Evolutionary conservation across 1,140 invertebrate species (phyloP).

Genomic region (Zaprionus gabonicus): DNA sequence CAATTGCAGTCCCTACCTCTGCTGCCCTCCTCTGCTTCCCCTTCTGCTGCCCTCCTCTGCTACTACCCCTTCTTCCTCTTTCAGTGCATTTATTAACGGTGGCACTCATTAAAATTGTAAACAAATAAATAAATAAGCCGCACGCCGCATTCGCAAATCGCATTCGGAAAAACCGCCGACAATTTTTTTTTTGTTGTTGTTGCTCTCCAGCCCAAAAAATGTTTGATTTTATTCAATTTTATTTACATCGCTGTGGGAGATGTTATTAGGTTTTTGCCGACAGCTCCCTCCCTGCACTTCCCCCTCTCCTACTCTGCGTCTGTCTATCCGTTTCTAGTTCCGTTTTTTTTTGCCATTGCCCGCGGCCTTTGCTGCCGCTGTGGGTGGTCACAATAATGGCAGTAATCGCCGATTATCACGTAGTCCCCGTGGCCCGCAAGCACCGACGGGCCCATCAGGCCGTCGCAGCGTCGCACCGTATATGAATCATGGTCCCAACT

Average conservation of each 20-base stretch:
- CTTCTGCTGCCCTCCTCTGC: background rate
- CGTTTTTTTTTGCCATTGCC: conserved; percentile 36
- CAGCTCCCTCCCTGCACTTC: too few relatives aligned
- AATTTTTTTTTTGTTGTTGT: conserved; percentile 4
- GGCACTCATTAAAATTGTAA: conserved; percentile 62
- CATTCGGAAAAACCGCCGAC: conserved; percentile 34
- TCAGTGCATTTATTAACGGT: conserved; percentile 12
- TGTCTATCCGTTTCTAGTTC: conserved; percentile 6
- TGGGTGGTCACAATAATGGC: conserved; percentile 70
- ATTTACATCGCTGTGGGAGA: conserved; percentile 19
- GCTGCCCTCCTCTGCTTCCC: too few relatives aligned
- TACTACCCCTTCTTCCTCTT: background rate
- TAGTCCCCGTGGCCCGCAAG: conserved; percentile 28
- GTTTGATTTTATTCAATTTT: conserved; percentile 13
- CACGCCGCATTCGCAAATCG: conserved; percentile 47
- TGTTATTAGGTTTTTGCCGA: conserved; percentile 6
- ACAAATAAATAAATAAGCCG: conserved; percentile 67
- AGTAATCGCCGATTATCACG: conserved; percentile 70
- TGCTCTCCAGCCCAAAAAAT: background rate
- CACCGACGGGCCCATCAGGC: background rate
- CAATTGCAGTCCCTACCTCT: conserved; percentile 18
- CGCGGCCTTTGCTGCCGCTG: conserved; percentile 25
- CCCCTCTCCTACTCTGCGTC: conserved; percentile 17
- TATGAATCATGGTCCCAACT: conserved; percentile 20
- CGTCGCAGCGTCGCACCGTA: conserved; percentile 9